These are phyloP conservation scores for Ammodytes dubius DNA, from an alignment of 2,113 vertebrate species.

Conservation along the genomic window DNA sequence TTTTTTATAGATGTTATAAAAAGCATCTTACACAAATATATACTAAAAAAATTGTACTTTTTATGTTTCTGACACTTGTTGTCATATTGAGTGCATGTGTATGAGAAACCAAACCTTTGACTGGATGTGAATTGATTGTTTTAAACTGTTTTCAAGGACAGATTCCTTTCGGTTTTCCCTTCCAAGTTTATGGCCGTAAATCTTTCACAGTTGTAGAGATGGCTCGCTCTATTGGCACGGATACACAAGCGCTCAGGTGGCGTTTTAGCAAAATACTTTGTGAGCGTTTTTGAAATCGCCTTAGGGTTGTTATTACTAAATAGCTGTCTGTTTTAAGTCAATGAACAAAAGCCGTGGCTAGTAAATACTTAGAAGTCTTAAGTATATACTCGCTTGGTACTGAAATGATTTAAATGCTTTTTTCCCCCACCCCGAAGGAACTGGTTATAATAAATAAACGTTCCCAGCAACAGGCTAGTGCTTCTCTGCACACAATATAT, in stretches of 20 bases:
- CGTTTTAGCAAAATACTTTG: slow-evolving; percentile 18
- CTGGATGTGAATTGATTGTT: neutral
- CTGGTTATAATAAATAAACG: slow-evolving; percentile 21
- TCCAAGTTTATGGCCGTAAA: slow-evolving; percentile 36
- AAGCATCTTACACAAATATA: neutral
- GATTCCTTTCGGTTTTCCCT: slow-evolving; percentile 21
- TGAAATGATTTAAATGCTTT: slow-evolving; percentile 9
- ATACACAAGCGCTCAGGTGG: neutral
- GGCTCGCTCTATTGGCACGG: neutral
- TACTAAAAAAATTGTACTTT: neutral
- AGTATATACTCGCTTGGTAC: neutral
- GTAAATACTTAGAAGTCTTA: slow-evolving; percentile 38
- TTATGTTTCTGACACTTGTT: neutral
- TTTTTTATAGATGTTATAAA: slow-evolving; percentile 13
- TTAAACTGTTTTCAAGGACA: slow-evolving; percentile 1
- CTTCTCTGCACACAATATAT: slow-evolving; percentile 13
- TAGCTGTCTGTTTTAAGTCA: slow-evolving; percentile 1
- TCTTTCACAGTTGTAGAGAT: neutral
- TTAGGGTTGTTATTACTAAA: slow-evolving; percentile 5
- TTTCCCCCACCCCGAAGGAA: neutral
- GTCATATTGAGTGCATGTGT: neutral
- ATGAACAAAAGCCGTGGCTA: slow-evolving; percentile 38
- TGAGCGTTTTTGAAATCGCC: neutral
- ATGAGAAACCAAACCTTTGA: neutral
- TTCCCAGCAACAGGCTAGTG: slow-evolving; percentile 1